Conservation (phyloP, 2,797 vertebrate genomes). For the Enteromius radiatus region DNA sequence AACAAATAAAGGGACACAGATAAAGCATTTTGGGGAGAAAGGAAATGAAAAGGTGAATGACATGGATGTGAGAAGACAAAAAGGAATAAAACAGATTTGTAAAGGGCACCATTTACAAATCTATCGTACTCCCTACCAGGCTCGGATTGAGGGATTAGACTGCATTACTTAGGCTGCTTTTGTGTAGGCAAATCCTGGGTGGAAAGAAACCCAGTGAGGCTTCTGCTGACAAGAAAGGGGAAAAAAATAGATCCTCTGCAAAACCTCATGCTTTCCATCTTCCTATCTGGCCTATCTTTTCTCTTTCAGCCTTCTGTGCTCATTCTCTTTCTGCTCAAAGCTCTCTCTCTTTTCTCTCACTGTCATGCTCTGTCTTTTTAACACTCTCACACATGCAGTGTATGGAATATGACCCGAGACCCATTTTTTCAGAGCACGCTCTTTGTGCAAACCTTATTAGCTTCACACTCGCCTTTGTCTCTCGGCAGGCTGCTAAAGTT, state of each 20-base stretch:
- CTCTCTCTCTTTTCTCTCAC: constrained; percentile 23
- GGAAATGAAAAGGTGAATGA: constrained; percentile 36
- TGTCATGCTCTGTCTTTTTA: constrained; percentile 29
- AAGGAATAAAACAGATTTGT: constrained; percentile 81
- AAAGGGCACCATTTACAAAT: constrained; percentile 89
- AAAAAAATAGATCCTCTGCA: constrained; percentile 59
- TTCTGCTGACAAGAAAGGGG: constrained; percentile 30
- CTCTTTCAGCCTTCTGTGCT: constrained; percentile 12
- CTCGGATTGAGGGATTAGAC: constrained; percentile 85
- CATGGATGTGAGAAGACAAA: constrained; percentile 35
- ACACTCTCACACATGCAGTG: constrained; percentile 17
- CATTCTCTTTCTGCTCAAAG: constrained; percentile 23
- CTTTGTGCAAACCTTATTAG: constrained; percentile 26
- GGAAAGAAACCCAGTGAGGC: constrained; percentile 61
- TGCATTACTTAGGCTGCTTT: constrained; percentile 83
- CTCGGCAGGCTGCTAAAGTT: constrained; percentile 14
- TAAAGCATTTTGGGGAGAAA: constrained; percentile 16
- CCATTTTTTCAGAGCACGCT: background rate
- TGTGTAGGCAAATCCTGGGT: constrained; percentile 80
- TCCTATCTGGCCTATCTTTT: constrained; percentile 1
- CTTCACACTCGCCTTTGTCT: background rate
- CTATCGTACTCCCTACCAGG: constrained; percentile 82
- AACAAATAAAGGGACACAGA: background rate
- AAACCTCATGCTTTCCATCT: constrained; percentile 58
- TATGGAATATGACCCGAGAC: constrained; percentile 25